phyloP scores from a whole-genome alignment of 2,888 invertebrate species.

The Sarcophaga caerulescens region DNA sequence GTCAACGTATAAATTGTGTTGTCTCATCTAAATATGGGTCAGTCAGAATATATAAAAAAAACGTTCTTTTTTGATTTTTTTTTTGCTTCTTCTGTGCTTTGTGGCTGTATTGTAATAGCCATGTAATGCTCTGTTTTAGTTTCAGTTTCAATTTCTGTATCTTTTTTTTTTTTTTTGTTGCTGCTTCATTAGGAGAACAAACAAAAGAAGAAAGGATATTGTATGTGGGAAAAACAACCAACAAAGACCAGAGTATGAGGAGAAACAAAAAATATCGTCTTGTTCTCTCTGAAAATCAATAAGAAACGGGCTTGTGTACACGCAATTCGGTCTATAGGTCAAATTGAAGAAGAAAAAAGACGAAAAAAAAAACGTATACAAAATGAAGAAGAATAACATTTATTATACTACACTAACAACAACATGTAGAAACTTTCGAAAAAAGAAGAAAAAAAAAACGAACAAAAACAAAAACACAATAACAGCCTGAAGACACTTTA shows the following conservation, averaged over 20 bases:
- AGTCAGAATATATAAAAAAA: constrained; percentile 46
- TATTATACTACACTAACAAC: neutral
- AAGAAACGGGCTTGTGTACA: constrained; percentile 50
- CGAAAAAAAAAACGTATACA: neutral
- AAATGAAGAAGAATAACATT: constrained; percentile 1
- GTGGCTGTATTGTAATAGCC: constrained; percentile 43
- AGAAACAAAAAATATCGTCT: neutral
- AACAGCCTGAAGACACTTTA: neutral
- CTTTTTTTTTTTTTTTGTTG: neutral
- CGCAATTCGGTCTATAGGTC: constrained; percentile 72
- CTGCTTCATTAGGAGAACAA: neutral
- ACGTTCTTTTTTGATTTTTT: neutral
- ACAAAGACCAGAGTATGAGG: neutral
- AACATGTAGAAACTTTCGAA: neutral
- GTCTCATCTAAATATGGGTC: constrained; percentile 49
- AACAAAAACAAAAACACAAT: neutral
- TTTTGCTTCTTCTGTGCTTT: constrained; percentile 14
- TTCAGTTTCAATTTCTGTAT: constrained; percentile 29
- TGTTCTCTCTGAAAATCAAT: constrained; percentile 48
- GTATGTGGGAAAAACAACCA: neutral
- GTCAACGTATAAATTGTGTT: neutral
- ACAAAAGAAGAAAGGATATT: neutral
- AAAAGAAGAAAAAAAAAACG: neutral
- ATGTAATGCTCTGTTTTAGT: constrained; percentile 51
- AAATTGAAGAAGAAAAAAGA: constrained; percentile 53